These are phyloP conservation scores for Homalodisca vitripennis DNA, from an alignment of 1,140 invertebrate genomes.

Conservation along the genomic window DNA sequence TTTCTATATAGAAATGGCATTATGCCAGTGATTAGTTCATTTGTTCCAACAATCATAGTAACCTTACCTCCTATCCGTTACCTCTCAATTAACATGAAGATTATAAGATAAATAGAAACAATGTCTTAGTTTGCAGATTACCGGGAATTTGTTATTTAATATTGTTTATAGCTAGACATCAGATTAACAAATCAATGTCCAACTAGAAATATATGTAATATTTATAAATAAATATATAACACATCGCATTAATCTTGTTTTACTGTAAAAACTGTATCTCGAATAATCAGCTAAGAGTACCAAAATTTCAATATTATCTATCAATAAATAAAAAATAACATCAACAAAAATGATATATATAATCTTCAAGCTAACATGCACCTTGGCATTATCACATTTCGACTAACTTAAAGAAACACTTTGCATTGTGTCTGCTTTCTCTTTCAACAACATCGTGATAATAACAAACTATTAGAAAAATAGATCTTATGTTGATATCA, in stretches of 20 bases:
- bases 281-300: neutral
- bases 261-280: neutral
- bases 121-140: neutral
- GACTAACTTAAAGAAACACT: constrained; percentile 27
- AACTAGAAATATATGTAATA: neutral
- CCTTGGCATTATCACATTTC: constrained; percentile 30
- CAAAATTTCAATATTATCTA: constrained; percentile 15
- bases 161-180: neutral
- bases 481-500: constrained; percentile 22
- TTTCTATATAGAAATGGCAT: constrained; percentile 19
- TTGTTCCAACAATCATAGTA: neutral
- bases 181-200: neutral
- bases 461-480: constrained; percentile 31
- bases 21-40: neutral
- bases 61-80: neutral
- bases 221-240: neutral
- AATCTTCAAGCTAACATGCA: constrained; percentile 32
- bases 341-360: constrained; percentile 27
- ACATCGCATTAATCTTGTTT: too few species aligned
- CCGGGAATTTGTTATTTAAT: too few species aligned
- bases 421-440: constrained; percentile 22
- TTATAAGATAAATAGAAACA: too few species aligned
- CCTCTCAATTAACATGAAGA: constrained; percentile 27
- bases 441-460: constrained; percentile 10
- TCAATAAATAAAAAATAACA: constrained; percentile 28